These are phyloP conservation scores for Thunnus thynnus DNA, from an alignment of 2,113 vertebrate genomes.

Conservation along the genomic window DNA sequence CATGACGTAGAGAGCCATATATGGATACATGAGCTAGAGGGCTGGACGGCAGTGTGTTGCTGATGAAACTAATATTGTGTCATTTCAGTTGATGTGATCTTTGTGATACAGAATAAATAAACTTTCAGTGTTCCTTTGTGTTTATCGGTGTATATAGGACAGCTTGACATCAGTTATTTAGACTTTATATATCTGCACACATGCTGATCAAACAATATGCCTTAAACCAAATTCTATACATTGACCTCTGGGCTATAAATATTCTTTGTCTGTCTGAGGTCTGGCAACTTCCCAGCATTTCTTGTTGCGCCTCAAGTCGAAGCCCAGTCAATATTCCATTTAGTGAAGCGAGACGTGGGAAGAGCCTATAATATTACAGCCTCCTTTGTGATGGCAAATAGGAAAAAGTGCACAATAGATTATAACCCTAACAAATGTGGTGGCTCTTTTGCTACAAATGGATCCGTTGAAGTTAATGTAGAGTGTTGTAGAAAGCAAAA, in stretches of 20 bases:
- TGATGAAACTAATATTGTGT: background rate
- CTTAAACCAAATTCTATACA: background rate
- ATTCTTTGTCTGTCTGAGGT: slow-evolving; percentile 30
- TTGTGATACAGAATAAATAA: background rate
- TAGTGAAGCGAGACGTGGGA: slow-evolving; percentile 10
- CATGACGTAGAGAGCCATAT: slow-evolving; percentile 82
- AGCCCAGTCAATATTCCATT: slow-evolving; percentile 48
- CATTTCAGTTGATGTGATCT: background rate
- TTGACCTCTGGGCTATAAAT: slow-evolving; percentile 7
- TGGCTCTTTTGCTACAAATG: background rate
- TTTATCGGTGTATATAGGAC: background rate
- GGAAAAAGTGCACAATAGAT: background rate
- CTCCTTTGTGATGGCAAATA: slow-evolving; percentile 3
- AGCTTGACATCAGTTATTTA: background rate
- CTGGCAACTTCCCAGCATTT: slow-evolving; percentile 37
- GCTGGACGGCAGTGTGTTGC: slow-evolving; percentile 13
- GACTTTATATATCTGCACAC: background rate
- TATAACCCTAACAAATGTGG: background rate
- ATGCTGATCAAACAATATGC: slow-evolving; percentile 12
- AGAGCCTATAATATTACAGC: slow-evolving; percentile 6
- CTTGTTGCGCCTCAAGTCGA: slow-evolving; percentile 26
- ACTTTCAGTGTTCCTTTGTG: too few species aligned
- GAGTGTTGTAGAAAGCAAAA: background rate
- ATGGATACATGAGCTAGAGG: slow-evolving; percentile 75
- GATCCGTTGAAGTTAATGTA: background rate